Base-by-base conservation (phyloP, 2,113 vertebrate species). In the Haplochromis vanheusdeni region DNA sequence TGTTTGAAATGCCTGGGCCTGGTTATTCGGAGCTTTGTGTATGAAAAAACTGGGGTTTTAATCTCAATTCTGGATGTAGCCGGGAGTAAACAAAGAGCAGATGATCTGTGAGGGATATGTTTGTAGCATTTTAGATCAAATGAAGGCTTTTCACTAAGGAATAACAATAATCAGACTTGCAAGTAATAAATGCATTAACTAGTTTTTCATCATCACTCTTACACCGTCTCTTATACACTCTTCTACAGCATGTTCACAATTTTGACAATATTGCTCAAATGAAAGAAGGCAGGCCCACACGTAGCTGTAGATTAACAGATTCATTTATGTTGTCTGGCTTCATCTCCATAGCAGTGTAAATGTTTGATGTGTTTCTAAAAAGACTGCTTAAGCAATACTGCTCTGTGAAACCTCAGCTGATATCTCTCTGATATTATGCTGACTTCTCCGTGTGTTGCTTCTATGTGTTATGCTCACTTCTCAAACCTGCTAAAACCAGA, bases 161-260 rank as follows among this genome's bases (percentile, higher is more conserved):
- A 3, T n/a, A 2, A n/a, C 31, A 35, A 65, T n/a, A 35, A 65
- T 65, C 60, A 35, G 60, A 65, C 6, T 11, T n/a, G 10, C 4
- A 35, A 65, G 9, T 2, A 65, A 65, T 35, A 33, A 62, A 62
- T 19, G 58, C 58, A 62, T 35, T 33, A 33, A 60, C 14, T 60
- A 33, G 8, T 9, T 60, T 65, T 68, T 68, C n/a, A 9, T 13
- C 13, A 45, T 23, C n/a, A 16, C 37, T 40, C 33, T 2, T n/a
- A 23, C 11, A 68, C 19, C 13, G 28, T 10, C 0, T 31, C 14
- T 0, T 6, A 31, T 17, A 60, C 28, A 10, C 14, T 60, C 28
- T 62, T 3, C 28, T 33, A 4, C 58, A 62, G 35, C n/a, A 68
- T 70, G 1, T 42, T 70, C 37, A 23, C 37, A 42, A 23, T 42